Base-by-base conservation (phyloP, 1,140 invertebrate species). In the Pogonomyrmex californicus region DNA sequence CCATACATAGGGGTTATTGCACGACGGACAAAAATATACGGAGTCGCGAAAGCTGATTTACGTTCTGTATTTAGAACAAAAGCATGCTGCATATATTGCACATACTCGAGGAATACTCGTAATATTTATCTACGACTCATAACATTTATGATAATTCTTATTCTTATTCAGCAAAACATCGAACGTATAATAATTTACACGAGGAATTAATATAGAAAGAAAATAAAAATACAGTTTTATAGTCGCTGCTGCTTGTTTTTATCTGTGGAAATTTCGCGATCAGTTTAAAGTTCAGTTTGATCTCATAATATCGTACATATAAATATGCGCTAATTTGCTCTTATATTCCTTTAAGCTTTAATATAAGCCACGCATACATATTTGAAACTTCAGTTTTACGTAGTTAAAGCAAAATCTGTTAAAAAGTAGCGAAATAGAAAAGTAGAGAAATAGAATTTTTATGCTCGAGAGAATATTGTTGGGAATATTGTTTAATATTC, bases 1-100 rank as follows among this genome's bases (percentile, higher is more conserved):
- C 23, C 23, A 76, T 62, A 71, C 56, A 76, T 6, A 70, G 88
- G 49, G 88, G 87, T 89, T 89, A 88, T 79, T 79, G 88, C 49
- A 89, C 88, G 62, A 41, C 10, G 30, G 88, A 87, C 85, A 89
- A 87, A 89, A 90, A 90, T 90, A 90, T 77, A 44, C 14, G 87
- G 47, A 77, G 87, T 86, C 87, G 85, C 51, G 63, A 82, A 90
- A 89, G 51, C 78, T 66, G 88, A 89, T 90, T 89, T 89, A 89
- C 78, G 78, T 41, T 65, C 88, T 58, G 60, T 56, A 87, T 89
- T 90, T 89, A 87, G 88, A 65, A 70, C 87, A 65, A 68, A 79
- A 71, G 77, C 62, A 66, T 30, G 60, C 41, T 68, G 60, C 51
- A 76, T 79, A 62, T 33, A 56, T 49, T 33, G 60, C 58, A 9